Base-by-base conservation (phyloP, 37 sponge, comb jelly and placozoan genomes). In the Spongia lamella region DNA sequence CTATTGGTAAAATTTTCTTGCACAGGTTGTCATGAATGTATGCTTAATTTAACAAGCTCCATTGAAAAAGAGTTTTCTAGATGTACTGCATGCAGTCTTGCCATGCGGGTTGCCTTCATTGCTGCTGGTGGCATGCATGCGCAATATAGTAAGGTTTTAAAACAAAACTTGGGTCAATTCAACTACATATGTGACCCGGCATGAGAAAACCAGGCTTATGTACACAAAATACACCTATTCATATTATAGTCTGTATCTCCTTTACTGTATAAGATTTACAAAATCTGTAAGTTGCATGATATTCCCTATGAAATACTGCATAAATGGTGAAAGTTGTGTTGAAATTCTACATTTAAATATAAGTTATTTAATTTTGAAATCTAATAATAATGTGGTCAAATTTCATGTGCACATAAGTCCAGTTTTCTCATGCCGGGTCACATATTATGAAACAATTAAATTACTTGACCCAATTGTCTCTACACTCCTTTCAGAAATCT, bases 21-120 rank as follows among this genome's bases (percentile, higher is more conserved):
- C 66, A 61, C 24, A 35, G 84, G 84, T 6, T 83, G 83, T 39
- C 30, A 17, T 15, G 47, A 50, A 73, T 1, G 31, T 68, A 63
- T 7, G 13, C 9, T 26, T 64, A 9, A 64, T 5, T 64, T 21
- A 24, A 60, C 16, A 11, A 20, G 22, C 7, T 79, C 61, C 38
- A 39, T 50, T 7, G n/a, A 32, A 1, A 5, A 36, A 21, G 38
- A 26, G 7, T 17, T 22, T 38, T 29, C 38, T 26, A 27, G 36
- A 7, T 40, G 35, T 38, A 27, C 19, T 62, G 81, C 33, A 34
- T n/a, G 51, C 6, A 16, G 29, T 5, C 1, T 22, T 1, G 53
- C 64, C 35, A 50, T 81, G 20, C 36, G 61, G 19, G 43, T 81
- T 27, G 82, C 82, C 50, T 81, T 81, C 56, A 40, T 80, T 17